phyloP scores from a whole-genome alignment of 2,888 invertebrate genomes.

The Heliconius hortense region DNA sequence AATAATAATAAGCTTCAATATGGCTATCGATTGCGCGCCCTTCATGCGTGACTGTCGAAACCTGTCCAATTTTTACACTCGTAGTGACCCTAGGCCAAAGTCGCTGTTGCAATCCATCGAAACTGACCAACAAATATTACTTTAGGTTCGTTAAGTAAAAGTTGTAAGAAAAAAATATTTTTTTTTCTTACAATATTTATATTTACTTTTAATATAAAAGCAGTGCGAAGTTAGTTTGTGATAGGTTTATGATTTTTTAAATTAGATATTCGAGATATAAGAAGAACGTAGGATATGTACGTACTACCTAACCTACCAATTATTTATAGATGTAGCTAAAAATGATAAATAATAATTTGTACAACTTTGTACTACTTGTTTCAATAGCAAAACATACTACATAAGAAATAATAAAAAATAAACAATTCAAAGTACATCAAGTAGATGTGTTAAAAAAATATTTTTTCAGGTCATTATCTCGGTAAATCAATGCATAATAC shows the following conservation, averaged over 20 bases:
- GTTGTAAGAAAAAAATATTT: not conserved
- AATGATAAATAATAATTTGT: too few species aligned
- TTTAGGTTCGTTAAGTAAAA: not conserved
- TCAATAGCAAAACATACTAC: not conserved
- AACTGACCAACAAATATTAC: slow-evolving; percentile 3
- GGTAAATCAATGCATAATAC: not conserved
- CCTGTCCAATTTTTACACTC: slow-evolving; percentile 49
- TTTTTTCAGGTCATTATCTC: not conserved
- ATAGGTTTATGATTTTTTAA: not conserved
- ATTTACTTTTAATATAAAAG: not conserved
- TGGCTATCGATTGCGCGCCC: slow-evolving; percentile 52
- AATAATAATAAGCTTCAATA: not conserved
- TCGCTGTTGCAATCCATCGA: slow-evolving; percentile 47
- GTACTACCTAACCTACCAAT: too few species aligned
- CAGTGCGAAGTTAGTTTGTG: not conserved
- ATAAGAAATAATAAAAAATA: not conserved
- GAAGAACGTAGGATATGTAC: not conserved
- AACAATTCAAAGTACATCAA: not conserved
- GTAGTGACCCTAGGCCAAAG: slow-evolving; percentile 53
- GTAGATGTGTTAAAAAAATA: not conserved
- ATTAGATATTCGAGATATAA: not conserved
- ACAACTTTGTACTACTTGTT: too few species aligned
- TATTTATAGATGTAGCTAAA: too few species aligned
- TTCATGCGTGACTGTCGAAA: slow-evolving; percentile 53
- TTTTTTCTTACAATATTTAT: too few species aligned